Base-by-base conservation (phyloP, 2,888 invertebrate genomes). In the Hyalella azteca region DNA sequence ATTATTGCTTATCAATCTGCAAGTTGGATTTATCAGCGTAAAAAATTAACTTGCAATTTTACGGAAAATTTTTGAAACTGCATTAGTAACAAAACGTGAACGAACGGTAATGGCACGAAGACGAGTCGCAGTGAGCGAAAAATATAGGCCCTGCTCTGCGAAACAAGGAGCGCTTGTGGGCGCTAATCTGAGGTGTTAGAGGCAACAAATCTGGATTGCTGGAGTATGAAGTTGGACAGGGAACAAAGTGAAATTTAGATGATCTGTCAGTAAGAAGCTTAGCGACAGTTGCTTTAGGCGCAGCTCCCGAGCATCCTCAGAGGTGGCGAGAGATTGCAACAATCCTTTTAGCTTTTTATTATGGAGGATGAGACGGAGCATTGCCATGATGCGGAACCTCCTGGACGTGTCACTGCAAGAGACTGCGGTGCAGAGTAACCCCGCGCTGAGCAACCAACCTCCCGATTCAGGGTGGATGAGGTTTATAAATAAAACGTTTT, bases 181-280 rank as follows among this genome's bases (percentile, higher is more conserved):
- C 78, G 77, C 79, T 83, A 83, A 83, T 83, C 83, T 81, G 66
- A 39, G 79, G 83, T 83, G 81, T 83, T 83, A 78, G 83, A 78
- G 81, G 77, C 79, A 80, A 83, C 83, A 83, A 83, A 83, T 83
- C 83, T 83, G 83, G 81, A 79, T 81, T 79, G 80, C 78, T 73
- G 77, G 80, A 79, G 83, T 80, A 81, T 81, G 83, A 83, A 83
- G 76, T 83, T 83, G 81, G 81, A 83, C 83, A 81, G 78, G 59
- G 83, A 83, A 83, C 83, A 83, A 83, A 83, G 83, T 83, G 83
- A 81, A 81, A 83, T 83, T 83, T 81, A 81, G 83, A 83, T 83
- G 80, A 83, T 83, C 83, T 81, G 78, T 41, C 80, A 76, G 79
- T 83, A 83, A 83, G 83, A 78, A 81, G 83, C 78, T 83, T 83